phyloP scores from a whole-genome alignment of 2,113 vertebrate genomes.

The Myrmophylax atrothorax region DNA sequence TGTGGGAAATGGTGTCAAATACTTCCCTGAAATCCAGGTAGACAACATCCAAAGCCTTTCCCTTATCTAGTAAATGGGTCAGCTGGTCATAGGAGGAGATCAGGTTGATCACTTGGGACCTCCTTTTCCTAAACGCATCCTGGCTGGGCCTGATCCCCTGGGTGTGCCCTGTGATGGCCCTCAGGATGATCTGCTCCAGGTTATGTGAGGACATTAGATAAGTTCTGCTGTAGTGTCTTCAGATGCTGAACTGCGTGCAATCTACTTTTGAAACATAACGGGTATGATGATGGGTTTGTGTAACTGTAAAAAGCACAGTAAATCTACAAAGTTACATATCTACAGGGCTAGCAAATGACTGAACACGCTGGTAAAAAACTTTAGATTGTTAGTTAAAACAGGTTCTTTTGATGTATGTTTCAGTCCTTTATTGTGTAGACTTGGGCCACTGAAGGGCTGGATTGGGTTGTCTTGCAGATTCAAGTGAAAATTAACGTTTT shows the following conservation, averaged over 20 bases:
- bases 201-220: background rate
- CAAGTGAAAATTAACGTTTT: background rate
- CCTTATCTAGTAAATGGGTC: background rate
- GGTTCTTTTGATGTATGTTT: background rate
- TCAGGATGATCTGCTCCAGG: background rate
- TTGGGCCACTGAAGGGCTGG: background rate
- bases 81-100: background rate
- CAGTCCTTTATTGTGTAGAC: background rate
- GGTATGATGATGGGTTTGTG: background rate
- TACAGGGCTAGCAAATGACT: background rate
- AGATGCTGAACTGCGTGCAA: background rate
- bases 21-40: background rate
- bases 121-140: background rate
- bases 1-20: background rate
- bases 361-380: background rate
- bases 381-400: rapidly evolving
- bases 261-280: background rate
- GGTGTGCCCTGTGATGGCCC: background rate
- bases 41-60: background rate
- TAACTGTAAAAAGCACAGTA: background rate
- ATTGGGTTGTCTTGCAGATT: background rate
- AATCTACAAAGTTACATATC: rapidly evolving
- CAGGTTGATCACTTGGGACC: too few relatives aligned
- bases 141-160: background rate
- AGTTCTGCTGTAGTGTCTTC: background rate